Evolutionary conservation across 1,140 invertebrate genomes (phyloP).

Genomic region (Adelges cooleyi): DNA sequence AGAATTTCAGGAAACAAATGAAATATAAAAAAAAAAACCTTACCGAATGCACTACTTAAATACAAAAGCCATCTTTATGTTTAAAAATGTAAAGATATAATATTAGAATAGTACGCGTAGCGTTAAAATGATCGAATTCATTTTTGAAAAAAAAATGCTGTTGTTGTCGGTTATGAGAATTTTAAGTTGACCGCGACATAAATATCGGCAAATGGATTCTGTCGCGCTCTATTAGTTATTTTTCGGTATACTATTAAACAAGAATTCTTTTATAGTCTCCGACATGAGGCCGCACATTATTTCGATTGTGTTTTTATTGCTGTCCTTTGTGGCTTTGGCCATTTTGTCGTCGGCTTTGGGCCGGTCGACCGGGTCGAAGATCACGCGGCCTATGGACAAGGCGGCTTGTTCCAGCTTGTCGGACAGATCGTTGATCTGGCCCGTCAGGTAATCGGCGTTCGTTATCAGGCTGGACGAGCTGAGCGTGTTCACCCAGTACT

Average conservation of each 20-base stretch:
- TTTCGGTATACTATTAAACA: constrained; percentile 48
- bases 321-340: constrained; percentile 91
- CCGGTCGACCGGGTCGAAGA: constrained; percentile 64
- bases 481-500: constrained; percentile 98
- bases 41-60: no score
- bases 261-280: constrained; percentile 89
- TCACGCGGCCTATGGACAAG: constrained; percentile 50
- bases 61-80: no score
- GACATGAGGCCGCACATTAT: constrained; percentile 95
- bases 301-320: constrained; percentile 94
- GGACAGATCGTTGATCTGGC: constrained; percentile 85
- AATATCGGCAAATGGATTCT: no score
- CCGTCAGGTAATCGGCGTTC: constrained; percentile 93
- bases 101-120: no score
- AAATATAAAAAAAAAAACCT: no score
- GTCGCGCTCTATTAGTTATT: constrained; percentile 14
- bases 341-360: constrained; percentile 89
- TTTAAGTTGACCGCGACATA: no score
- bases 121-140: no score
- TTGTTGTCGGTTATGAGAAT: no score
- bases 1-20: no score
- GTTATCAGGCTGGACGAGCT: constrained; percentile 93
- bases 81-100: no score
- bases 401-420: constrained; percentile 95
- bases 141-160: no score